These are phyloP conservation scores for Rugalucina vietnamica DNA, from an alignment of 2,888 invertebrate genomes.

Conservation along the genomic window DNA sequence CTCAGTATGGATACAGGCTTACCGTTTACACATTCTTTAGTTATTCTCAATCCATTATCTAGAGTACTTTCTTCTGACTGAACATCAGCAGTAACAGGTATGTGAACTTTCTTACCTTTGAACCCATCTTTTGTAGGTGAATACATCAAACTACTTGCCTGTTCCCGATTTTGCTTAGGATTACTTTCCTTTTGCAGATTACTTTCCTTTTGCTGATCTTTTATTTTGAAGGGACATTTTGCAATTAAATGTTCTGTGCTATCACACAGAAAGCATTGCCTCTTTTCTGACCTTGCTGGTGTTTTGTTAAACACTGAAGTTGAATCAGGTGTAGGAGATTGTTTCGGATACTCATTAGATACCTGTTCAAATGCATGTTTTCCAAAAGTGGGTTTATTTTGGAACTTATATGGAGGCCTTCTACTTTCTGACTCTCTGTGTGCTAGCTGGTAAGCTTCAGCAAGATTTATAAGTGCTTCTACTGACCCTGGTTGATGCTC, in stretches of 20 bases:
- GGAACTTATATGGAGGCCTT: too few species aligned
- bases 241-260: constrained; percentile 21
- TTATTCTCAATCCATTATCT: background rate
- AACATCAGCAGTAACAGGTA: background rate
- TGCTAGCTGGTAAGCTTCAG: too few species aligned
- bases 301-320: background rate
- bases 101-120: constrained; percentile 3
- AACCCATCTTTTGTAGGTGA: constrained; percentile 4
- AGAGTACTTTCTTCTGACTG: background rate
- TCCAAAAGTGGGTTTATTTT: too few species aligned
- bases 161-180: background rate
- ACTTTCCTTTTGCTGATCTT: background rate
- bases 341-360: background rate
- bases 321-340: background rate
- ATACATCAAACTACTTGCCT: background rate
- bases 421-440: too few species aligned
- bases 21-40: background rate
- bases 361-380: too few species aligned
- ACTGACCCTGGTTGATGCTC: too few species aligned
- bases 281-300: background rate
- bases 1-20: background rate
- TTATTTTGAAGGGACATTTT: constrained; percentile 11
- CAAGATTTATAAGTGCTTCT: too few species aligned
- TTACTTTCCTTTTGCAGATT: background rate
- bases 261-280: background rate